These are phyloP conservation scores for Atrina japonica DNA, from an alignment of 2,888 invertebrate species.

Conservation along the genomic window DNA sequence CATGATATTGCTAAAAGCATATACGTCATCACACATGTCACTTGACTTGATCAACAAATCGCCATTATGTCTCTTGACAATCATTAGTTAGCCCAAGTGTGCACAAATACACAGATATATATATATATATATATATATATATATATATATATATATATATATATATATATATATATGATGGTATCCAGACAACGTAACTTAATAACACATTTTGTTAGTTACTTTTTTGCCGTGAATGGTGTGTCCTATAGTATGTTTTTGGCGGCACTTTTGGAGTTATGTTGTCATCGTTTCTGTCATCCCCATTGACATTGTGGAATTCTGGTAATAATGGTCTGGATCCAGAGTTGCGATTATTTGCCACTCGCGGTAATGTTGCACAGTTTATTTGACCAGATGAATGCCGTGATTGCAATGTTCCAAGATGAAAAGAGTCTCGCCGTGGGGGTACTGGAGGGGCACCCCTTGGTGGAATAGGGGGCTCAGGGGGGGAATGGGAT, in stretches of 20 bases:
- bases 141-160: too few species aligned
- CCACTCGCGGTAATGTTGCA: constrained; percentile 68
- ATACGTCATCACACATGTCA: too few species aligned
- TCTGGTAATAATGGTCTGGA: constrained; percentile 46
- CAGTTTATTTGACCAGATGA: constrained; percentile 48
- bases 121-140: too few species aligned
- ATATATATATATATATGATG: too few species aligned
- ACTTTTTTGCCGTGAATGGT: constrained; percentile 68
- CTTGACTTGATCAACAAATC: too few species aligned
- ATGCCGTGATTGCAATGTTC: constrained; percentile 59
- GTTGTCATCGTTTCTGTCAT: constrained; percentile 44
- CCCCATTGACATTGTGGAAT: constrained; percentile 68
- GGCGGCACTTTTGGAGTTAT: constrained; percentile 77
- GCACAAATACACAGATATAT: too few species aligned
- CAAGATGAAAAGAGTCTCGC: constrained; percentile 74
- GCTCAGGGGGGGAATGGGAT: constrained; percentile 85
- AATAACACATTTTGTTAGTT: constrained; percentile 64
- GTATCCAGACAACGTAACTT: too few species aligned
- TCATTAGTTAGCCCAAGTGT: too few species aligned
- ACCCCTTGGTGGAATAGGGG: constrained; percentile 82
- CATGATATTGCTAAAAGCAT: too few species aligned
- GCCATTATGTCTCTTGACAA: too few species aligned
- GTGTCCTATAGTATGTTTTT: constrained; percentile 71
- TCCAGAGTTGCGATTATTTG: constrained; percentile 49
- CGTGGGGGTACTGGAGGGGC: constrained; percentile 85